A percentile compares a stretch with the other conserved stretches of the same genome.
Conservation (phyloP, 1,140 invertebrate species). For the Drosophila erecta region DNA sequence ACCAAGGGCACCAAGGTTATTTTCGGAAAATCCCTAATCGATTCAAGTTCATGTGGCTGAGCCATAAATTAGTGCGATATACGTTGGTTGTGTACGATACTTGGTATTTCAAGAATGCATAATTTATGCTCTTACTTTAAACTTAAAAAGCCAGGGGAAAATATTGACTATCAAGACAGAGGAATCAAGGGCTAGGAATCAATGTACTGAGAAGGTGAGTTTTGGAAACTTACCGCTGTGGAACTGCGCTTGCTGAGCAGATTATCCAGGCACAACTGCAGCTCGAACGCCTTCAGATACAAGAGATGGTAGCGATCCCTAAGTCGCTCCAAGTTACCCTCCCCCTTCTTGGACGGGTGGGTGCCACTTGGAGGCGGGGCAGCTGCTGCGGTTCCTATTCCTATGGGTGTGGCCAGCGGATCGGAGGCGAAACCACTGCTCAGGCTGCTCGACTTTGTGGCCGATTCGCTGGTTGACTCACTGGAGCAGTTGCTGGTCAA, state of each 20-base stretch:
- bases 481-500: slow-evolving; percentile 77
- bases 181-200: not conserved
- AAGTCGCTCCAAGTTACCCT: slow-evolving; percentile 86
- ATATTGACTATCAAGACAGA: too few species aligned
- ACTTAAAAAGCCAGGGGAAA: too few species aligned
- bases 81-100: not conserved
- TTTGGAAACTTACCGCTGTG: slow-evolving; percentile 66
- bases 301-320: slow-evolving; percentile 94
- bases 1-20: slow-evolving; percentile 22
- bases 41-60: slow-evolving; percentile 34
- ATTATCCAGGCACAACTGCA: slow-evolving; percentile 93
- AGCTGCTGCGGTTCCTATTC: slow-evolving; percentile 79
- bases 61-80: slow-evolving; percentile 14
- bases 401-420: slow-evolving; percentile 35
- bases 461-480: slow-evolving; percentile 76
- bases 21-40: slow-evolving; percentile 21
- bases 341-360: slow-evolving; percentile 52
- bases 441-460: slow-evolving; percentile 65
- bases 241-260: slow-evolving; percentile 84
- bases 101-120: not conserved
- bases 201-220: not conserved
- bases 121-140: not conserved
- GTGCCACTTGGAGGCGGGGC: slow-evolving; percentile 54
- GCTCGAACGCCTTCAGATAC: slow-evolving; percentile 94
- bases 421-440: slow-evolving; percentile 73